These are phyloP conservation scores for Thecophora atra DNA, from an alignment of 2,888 invertebrate species.

Conservation along the genomic window DNA sequence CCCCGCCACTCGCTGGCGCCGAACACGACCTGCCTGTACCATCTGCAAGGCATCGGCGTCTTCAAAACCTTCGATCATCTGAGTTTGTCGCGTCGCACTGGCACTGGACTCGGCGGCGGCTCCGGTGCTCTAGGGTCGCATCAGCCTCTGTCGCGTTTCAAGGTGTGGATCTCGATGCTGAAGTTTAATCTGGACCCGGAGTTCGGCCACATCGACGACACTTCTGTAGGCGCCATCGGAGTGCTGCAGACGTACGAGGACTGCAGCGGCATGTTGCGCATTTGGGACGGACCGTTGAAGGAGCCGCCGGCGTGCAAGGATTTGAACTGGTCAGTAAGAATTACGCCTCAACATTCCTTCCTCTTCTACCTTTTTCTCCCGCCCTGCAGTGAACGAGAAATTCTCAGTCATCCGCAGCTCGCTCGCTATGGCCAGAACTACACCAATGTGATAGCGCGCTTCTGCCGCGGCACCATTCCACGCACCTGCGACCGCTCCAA, in stretches of 20 bases:
- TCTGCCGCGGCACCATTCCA: constrained; percentile 83
- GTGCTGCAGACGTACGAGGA: constrained; percentile 73
- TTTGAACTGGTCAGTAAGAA: constrained; percentile 77
- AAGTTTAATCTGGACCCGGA: constrained; percentile 84
- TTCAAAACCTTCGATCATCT: constrained; percentile 69
- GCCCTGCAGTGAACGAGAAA: constrained; percentile 55
- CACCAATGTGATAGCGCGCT: constrained; percentile 81
- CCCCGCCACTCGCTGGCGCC: constrained; percentile 87
- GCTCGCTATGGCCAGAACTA: constrained; percentile 73
- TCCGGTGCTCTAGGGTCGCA: constrained; percentile 49
- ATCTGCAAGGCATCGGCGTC: constrained; percentile 75
- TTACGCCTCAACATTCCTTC: background rate
- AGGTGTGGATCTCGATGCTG: constrained; percentile 86
- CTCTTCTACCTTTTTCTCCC: background rate
- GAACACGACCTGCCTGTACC: constrained; percentile 89
- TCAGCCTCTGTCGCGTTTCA: constrained; percentile 74
- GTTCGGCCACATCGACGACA: constrained; percentile 66
- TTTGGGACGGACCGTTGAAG: constrained; percentile 86
- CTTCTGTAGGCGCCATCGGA: constrained; percentile 62
- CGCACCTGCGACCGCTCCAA: constrained; percentile 85
- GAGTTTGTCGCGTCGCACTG: constrained; percentile 69
- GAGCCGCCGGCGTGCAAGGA: constrained; percentile 82
- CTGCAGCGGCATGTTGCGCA: constrained; percentile 83
- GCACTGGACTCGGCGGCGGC: constrained; percentile 46
- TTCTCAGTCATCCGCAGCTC: constrained; percentile 47